Evolutionary conservation across 2,797 vertebrate genomes (phyloP), one percentile per base, ranked within the genome.

Genomic region (Fundulus diaphanus): DNA sequence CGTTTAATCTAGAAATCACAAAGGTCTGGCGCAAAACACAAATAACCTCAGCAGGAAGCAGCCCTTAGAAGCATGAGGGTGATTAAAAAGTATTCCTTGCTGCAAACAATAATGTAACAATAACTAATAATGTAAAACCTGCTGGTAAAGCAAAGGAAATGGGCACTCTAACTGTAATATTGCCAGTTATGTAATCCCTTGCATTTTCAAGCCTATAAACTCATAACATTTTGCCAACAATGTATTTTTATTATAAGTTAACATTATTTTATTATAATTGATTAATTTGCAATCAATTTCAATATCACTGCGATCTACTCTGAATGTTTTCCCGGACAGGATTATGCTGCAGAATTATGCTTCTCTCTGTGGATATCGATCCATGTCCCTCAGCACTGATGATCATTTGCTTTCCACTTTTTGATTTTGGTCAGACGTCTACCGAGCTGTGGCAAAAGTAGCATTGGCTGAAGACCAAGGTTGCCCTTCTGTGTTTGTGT

Each of bases 351-450:
- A 65, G 13, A 65, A 16, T 65, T 6, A 42, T 6, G 3, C n/a
- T n/a, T 54, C 11, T 54, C 24, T 52, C 20, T 5, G 3, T 33
- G 27, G 15, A 59, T 20, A 59, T 11, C 12, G 15, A 20, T 63
- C 31, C 61, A 24, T 42, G 61, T 66, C 37, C 24, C n/a, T 42
- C 37, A n/a, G 63, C 37, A 66, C 13, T 16, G 5, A 42, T 42
- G 12, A 48, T 42, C 16, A 42, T 42, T 13, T 42, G 40, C 37
- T 66, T 66, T 66, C 20, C 13, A 27, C 63, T 66, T 37, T 42
- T 13, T 27, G 52, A 33, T 74, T 68, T 57, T 78, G 63, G 52
- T 48, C 37, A 6, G 67, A 24, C 40, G 46, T 78, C 70, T 48
- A 42, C 37, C 7, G 35, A 35, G 48, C 67, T 67, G 15, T 7